These are phyloP conservation scores for Microcebus ravelobensis DNA, from an alignment of 2,113 vertebrate genomes.

Conservation along the genomic window DNA sequence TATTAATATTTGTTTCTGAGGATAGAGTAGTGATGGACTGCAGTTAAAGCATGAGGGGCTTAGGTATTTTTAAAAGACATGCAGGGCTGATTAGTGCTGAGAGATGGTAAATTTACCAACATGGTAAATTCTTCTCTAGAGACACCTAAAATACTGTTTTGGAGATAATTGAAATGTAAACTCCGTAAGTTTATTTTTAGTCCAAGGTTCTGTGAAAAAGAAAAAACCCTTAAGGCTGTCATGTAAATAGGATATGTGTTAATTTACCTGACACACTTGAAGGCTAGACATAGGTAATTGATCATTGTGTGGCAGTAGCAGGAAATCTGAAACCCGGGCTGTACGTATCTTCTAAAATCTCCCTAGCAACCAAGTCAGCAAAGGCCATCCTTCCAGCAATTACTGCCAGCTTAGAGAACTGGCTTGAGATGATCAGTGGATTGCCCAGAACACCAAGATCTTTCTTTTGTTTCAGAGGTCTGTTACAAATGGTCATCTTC, in stretches of 20 bases:
- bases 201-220: background rate
- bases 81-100: background rate
- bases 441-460: background rate
- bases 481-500: background rate
- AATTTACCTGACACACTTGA: constrained; percentile 29
- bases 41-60: background rate
- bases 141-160: background rate
- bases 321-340: constrained; percentile 56
- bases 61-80: background rate
- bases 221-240: background rate
- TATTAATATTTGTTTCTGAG: background rate
- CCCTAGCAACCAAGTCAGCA: constrained; percentile 39
- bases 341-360: constrained; percentile 58
- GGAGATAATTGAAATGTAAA: constrained; percentile 8
- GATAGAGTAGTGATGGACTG: background rate
- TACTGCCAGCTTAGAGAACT: background rate
- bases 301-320: background rate
- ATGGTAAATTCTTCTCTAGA: background rate
- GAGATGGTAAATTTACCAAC: background rate
- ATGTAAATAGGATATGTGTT: background rate
- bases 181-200: background rate
- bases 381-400: constrained; percentile 14
- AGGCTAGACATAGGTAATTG: background rate
- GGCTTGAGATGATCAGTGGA: constrained; percentile 8
- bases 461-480: constrained; percentile 43